These are phyloP conservation scores for Clarias pachynema DNA, from an alignment of 2,797 vertebrate species.

Conservation along the genomic window DNA sequence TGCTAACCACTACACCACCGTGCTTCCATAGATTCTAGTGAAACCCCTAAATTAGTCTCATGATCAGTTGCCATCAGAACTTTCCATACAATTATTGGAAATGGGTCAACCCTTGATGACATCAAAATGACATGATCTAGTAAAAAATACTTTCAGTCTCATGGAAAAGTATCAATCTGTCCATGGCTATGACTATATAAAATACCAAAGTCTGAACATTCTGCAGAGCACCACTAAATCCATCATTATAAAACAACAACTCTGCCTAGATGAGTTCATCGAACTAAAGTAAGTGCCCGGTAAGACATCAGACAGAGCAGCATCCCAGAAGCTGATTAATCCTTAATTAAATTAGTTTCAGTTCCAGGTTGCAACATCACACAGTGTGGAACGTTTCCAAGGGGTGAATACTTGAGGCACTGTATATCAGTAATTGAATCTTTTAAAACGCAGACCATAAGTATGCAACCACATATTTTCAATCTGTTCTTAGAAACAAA, in stretches of 20 bases:
- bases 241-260: neutral
- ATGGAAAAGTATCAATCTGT: neutral
- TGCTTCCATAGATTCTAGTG: neutral
- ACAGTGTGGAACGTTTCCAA: neutral
- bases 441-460: neutral
- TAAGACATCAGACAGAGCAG: neutral
- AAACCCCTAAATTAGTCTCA: neutral
- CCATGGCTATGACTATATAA: neutral
- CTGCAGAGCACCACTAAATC: neutral
- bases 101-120: neutral
- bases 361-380: slow-evolving; percentile 2
- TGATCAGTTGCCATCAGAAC: neutral
- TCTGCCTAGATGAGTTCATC: neutral
- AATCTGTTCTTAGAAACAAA: neutral
- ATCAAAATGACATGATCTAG: neutral
- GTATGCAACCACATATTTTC: neutral
- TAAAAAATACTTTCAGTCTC: neutral
- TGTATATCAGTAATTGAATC: slow-evolving; percentile 2
- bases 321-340: neutral
- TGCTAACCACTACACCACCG: too few species aligned
- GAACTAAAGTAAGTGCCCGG: neutral
- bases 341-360: neutral
- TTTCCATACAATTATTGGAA: neutral
- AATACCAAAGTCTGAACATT: neutral
- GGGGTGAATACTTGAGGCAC: neutral